phyloP scores from a whole-genome alignment of 2,888 invertebrate genomes.

The Cotesia congregata region DNA sequence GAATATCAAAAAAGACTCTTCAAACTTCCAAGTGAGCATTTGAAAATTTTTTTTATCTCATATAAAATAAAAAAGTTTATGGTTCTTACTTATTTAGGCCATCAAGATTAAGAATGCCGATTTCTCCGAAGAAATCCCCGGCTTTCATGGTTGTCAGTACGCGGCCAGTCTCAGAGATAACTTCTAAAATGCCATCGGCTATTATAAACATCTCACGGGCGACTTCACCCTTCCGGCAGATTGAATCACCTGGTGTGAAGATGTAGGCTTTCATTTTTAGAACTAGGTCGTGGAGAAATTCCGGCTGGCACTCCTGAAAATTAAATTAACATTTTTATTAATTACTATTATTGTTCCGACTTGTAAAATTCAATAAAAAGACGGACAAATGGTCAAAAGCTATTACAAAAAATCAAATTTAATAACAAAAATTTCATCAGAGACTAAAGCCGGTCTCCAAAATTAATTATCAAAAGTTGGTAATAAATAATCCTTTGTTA shows the following conservation, averaged over 20 bases:
- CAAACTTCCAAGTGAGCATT: too few species aligned
- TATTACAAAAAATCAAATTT: neutral
- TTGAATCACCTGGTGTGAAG: conserved; percentile 97
- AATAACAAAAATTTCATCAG: too few species aligned
- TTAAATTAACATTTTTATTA: neutral
- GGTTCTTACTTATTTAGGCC: conserved; percentile 90
- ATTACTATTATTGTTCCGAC: neutral
- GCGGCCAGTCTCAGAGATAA: conserved; percentile 93
- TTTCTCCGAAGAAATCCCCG: conserved; percentile 98
- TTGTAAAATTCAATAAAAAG: neutral
- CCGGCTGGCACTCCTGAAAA: conserved; percentile 92
- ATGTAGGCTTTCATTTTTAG: conserved; percentile 98
- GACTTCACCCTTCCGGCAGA: conserved; percentile 94
- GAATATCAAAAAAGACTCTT: too few species aligned
- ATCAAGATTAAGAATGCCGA: conserved; percentile 95
- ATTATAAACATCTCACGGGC: conserved; percentile 99
- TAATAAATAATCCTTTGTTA: neutral
- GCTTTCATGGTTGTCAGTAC: conserved; percentile 97
- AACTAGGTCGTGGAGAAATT: conserved; percentile 96
- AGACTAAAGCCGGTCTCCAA: neutral
- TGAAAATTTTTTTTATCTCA: too few species aligned
- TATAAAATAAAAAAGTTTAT: conserved; percentile 7
- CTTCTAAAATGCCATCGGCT: conserved; percentile 96
- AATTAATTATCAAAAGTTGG: neutral
- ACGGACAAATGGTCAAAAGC: neutral